Evolutionary conservation across 2,888 invertebrate species (phyloP).

Genomic region (Stenodera caucasica): DNA sequence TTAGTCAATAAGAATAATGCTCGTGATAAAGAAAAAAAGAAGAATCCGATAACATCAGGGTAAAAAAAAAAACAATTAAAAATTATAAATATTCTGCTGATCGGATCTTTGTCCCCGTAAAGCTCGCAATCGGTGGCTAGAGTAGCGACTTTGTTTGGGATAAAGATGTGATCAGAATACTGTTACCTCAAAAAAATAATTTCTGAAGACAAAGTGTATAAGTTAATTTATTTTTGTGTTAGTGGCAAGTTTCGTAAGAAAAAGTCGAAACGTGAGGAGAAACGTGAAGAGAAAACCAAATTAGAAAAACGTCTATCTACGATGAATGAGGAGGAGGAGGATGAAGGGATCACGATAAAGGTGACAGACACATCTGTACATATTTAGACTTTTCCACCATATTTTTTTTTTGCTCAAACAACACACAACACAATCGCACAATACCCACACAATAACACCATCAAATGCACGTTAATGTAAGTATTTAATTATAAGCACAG

Average conservation of each 20-base stretch:
- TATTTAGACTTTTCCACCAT: constrained; percentile 33
- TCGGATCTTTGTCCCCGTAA: too few species aligned
- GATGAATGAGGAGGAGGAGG: constrained; percentile 86
- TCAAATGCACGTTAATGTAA: constrained; percentile 22
- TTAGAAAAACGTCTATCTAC: constrained; percentile 72
- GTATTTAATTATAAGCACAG: constrained; percentile 14
- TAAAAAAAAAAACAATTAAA: constrained; percentile 33
- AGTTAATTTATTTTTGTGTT: background rate
- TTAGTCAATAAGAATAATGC: constrained; percentile 76
- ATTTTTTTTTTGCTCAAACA: background rate
- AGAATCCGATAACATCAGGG: constrained; percentile 48
- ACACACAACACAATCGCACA: constrained; percentile 13
- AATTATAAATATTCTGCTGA: constrained; percentile 2
- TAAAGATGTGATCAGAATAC: too few species aligned
- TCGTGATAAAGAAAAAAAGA: constrained; percentile 52
- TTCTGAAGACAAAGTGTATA: constrained; percentile 50
- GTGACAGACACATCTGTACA: constrained; percentile 56
- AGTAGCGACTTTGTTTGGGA: too few species aligned
- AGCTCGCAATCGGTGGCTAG: too few species aligned
- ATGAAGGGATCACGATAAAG: constrained; percentile 69
- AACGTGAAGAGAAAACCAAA: constrained; percentile 56
- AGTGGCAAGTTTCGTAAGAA: constrained; percentile 58
- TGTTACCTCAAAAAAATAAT: too few species aligned
- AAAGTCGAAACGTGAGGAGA: constrained; percentile 68
- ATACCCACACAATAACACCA: constrained; percentile 16